Conservation (phyloP, 2,888 invertebrate species). For the Urechis unicinctus region DNA sequence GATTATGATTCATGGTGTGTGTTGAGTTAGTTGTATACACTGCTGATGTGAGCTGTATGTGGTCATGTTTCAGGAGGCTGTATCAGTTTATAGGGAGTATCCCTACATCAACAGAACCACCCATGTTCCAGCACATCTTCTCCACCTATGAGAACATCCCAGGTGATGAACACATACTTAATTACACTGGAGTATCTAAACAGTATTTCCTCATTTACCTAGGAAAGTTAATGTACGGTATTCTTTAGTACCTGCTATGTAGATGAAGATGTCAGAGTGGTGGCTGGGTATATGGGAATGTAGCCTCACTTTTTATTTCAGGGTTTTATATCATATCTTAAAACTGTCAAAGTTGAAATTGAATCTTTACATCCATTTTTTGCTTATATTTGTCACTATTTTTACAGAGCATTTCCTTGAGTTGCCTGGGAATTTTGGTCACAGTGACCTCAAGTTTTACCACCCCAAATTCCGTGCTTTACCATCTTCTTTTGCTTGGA, state of each 20-base stretch:
- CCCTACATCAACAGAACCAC: constrained; percentile 69
- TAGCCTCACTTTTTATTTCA: too few species aligned
- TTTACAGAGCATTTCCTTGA: constrained; percentile 60
- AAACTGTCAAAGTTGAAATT: too few species aligned
- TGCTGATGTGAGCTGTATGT: too few species aligned
- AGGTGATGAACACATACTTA: constrained; percentile 51
- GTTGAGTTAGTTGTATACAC: too few species aligned
- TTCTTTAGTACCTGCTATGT: too few species aligned
- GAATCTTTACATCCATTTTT: too few species aligned
- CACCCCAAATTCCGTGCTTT: constrained; percentile 62
- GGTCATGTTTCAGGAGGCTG: constrained; percentile 62
- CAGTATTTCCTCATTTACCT: neutral
- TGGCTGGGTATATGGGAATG: too few species aligned
- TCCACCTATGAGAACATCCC: constrained; percentile 57
- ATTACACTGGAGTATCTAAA: too few species aligned
- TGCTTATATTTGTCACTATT: neutral
- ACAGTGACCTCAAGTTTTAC: constrained; percentile 74
- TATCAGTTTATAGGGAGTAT: constrained; percentile 79
- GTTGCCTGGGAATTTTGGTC: constrained; percentile 65
- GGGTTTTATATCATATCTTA: too few species aligned
- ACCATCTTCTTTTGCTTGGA: constrained; percentile 80
- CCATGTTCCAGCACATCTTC: constrained; percentile 73
- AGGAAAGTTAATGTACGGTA: too few species aligned
- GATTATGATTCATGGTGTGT: too few species aligned
- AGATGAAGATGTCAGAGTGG: too few species aligned